Evolutionary conservation across 2,797 vertebrate species (phyloP), one percentile per base, ranked within the genome.

Genomic region (Sphaeramia orbicularis): DNA sequence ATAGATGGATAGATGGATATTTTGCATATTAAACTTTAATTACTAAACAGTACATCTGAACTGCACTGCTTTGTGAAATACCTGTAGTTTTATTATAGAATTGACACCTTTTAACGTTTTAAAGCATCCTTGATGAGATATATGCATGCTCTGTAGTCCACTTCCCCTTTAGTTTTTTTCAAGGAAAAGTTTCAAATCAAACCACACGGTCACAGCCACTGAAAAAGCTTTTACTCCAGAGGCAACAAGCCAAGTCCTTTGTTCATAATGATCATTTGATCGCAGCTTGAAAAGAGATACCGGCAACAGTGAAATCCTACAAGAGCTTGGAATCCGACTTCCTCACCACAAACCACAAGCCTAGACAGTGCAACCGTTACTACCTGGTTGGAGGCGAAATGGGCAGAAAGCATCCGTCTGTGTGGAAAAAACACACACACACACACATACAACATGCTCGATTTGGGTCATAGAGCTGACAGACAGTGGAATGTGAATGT

Each of bases 231-330:
- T 88, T 78, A 89, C 84, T 88, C 80, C 76, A 80, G 82, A 90
- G 88, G 91, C 88, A 88, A 85, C 86, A 69, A 81, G 86, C 86
- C 89, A 86, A 89, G 67, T 77, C 80, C 86, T 93, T 92, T 92
- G 90, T 93, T 92, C 85, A n/a, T 70, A 81, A 86, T 79, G 82
- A 90, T 91, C 90, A 93, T 90, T 93, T 92, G 92, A 93, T 94
- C 83, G 58, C 56, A n/a, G 81, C 76, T 86, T 91, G 90, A 87
- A 93, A 92, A 90, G 86, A 74, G 89, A 93, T 91, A 91, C 87
- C 73, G 79, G 59, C 76, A 38, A 76, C 76, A 53, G 84, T 49
- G 45, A 71, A 90, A 78, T 72, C 76, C 78, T 83, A 88, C 89
- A 84, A 86, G 78, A 74, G 79, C 81, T 65, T 52, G 65, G 88